phyloP scores from a whole-genome alignment of 2,113 vertebrate species.

The Cryptoleucopteryx plumbea region DNA sequence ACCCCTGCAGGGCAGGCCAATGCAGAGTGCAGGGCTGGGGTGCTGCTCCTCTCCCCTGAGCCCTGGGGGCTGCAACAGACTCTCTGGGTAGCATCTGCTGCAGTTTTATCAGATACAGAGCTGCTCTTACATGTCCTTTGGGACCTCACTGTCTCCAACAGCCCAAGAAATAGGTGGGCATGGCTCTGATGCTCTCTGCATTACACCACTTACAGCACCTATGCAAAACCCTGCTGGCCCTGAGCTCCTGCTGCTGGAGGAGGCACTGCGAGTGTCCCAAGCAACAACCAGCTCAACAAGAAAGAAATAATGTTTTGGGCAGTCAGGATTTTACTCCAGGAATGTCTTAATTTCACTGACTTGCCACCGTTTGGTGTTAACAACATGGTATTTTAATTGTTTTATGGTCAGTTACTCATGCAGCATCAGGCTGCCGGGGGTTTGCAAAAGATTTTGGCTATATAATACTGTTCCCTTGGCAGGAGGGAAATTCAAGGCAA shows the following conservation, averaged over 20 bases:
- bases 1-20: neutral
- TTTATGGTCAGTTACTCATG: neutral
- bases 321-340: neutral
- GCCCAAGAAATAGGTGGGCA: neutral
- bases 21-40: too few species aligned
- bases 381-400: neutral
- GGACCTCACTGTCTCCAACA: neutral
- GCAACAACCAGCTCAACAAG: neutral
- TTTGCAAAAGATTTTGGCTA: neutral
- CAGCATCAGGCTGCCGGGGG: neutral
- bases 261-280: fast-evolving
- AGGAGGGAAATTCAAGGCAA: neutral
- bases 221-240: neutral
- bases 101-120: fast-evolving
- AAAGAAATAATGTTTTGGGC: neutral
- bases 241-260: neutral
- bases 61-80: neutral
- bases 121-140: neutral
- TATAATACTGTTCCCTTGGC: neutral
- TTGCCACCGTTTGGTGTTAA: neutral
- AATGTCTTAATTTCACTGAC: neutral
- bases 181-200: fast-evolving
- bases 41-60: neutral
- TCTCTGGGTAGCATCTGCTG: neutral
- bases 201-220: neutral